Evolutionary conservation across 2,113 vertebrate species (phyloP), one percentile per base, ranked within the genome.

Genomic region (Hippolais icterina): DNA sequence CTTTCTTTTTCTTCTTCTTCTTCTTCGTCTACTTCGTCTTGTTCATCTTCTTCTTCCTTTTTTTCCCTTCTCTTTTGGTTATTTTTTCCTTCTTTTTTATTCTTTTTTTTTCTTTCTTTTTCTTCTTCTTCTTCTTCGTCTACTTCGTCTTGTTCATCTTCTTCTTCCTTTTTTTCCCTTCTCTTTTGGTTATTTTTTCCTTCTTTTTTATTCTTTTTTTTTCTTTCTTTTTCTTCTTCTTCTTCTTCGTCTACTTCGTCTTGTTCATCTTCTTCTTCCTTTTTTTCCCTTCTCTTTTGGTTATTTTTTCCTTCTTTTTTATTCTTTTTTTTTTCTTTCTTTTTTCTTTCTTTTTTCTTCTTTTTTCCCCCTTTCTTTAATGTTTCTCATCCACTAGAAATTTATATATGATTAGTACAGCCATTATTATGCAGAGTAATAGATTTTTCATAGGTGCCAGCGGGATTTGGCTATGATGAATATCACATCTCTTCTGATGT

Each of bases 211-310:
- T n/a, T n/a, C n/a, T n/a, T n/a, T n/a, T n/a, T n/a, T n/a, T 15
- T 8, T 16, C 35, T 9, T 15, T n/a, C 11, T 14, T 11, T 33
- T 56, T 13, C 8, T 13, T 20, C 11, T 56, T 22, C 14, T 15
- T 15, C 24, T 15, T 31, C 8, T 8, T 16, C 2, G 3, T 11
- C 5, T 4, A 6, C 15, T 27, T 2, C 29, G 7, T 5, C 14
- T 9, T 25, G 3, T 25, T 6, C 10, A 2, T 18, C 3, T 6
- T 37, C 12, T 5, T 6, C 12, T 4, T 7, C 18, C 19, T 29
- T 9, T 5, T 5, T 24, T 5, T 15, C 24, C 10, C 24, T n/a
- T 25, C 15, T 15, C 27, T 61, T n/a, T 13, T 27, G 46, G 21
- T 23, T 23, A 21, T 47, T 47, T 47, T 47, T 3, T 12, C 4